A percentile compares a stretch with the other conserved stretches of the same genome.
phyloP scores from a whole-genome alignment of 2,113 vertebrate genomes.

The Charadrius vociferus region DNA sequence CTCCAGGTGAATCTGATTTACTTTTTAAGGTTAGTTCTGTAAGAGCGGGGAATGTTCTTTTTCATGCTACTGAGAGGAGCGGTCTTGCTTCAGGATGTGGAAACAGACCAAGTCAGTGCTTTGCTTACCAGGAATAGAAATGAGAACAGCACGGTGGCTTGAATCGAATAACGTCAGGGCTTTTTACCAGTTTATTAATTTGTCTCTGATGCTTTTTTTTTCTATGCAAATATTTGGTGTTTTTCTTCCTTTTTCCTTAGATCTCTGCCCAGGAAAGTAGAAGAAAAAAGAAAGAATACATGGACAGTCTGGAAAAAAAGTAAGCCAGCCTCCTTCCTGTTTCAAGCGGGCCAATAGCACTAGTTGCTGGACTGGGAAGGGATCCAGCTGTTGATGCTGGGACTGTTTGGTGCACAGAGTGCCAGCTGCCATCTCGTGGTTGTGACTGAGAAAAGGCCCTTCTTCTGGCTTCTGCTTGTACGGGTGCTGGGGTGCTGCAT shows the following conservation, averaged over 20 bases:
- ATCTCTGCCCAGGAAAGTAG: slow-evolving; percentile 98
- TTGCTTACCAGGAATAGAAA: slow-evolving; percentile 19
- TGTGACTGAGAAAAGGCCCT: slow-evolving; percentile 25
- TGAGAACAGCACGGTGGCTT: neutral
- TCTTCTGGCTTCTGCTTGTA: neutral
- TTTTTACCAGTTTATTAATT: slow-evolving; percentile 11
- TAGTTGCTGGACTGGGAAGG: neutral
- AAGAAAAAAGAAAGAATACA: slow-evolving; percentile 99
- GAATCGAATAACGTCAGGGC: neutral
- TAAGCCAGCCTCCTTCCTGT: slow-evolving; percentile 70
- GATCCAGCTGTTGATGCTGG: slow-evolving; percentile 50
- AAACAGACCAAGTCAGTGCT: neutral
- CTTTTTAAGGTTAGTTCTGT: neutral
- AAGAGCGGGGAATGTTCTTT: neutral
- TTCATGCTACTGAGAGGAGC: neutral
- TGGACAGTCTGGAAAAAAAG: slow-evolving; percentile 98
- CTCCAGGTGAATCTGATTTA: neutral
- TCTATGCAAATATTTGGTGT: slow-evolving; percentile 9
- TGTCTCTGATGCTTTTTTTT: neutral
- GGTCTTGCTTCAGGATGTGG: slow-evolving; percentile 6
- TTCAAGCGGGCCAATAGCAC: neutral
- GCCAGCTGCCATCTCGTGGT: slow-evolving; percentile 76
- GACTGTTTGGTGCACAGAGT: neutral
- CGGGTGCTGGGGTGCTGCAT: neutral
- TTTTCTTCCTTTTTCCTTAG: slow-evolving; percentile 67